Evolutionary conservation across 1,140 invertebrate species (phyloP).

Genomic region (Homalodisca vitripennis): DNA sequence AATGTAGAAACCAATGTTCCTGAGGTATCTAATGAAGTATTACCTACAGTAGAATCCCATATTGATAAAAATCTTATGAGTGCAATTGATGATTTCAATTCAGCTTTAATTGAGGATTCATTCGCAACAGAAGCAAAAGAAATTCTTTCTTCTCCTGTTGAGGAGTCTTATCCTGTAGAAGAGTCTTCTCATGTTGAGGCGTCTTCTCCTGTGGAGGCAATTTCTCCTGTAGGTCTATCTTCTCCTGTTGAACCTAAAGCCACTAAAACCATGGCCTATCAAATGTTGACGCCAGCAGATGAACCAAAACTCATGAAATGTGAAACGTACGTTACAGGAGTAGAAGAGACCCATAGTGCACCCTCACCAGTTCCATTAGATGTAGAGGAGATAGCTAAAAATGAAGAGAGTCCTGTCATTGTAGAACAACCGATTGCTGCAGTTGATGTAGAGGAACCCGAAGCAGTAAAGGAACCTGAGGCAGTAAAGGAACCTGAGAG

Average conservation of each 20-base stretch:
- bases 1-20: not conserved
- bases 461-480: not conserved
- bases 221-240: no score
- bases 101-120: not conserved
- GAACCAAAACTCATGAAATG: not conserved
- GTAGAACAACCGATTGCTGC: not conserved
- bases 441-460: not conserved
- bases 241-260: not conserved
- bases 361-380: not conserved
- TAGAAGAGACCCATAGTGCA: not conserved
- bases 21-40: not conserved
- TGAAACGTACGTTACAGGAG: not conserved
- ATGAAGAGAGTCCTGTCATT: not conserved
- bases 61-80: not conserved
- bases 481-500: not conserved
- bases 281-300: conserved; percentile 6
- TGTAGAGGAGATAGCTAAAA: no score
- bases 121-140: not conserved
- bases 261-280: conserved; percentile 1
- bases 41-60: not conserved
- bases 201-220: no score
- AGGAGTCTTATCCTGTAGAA: no score
- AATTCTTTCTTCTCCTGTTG: not conserved
- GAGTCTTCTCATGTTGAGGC: no score
- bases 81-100: conserved; percentile 3